A percentile compares a stretch with the other conserved stretches of the same genome.
Conservation (phyloP, 2,888 invertebrate species). For the Agonopterix heracliana region DNA sequence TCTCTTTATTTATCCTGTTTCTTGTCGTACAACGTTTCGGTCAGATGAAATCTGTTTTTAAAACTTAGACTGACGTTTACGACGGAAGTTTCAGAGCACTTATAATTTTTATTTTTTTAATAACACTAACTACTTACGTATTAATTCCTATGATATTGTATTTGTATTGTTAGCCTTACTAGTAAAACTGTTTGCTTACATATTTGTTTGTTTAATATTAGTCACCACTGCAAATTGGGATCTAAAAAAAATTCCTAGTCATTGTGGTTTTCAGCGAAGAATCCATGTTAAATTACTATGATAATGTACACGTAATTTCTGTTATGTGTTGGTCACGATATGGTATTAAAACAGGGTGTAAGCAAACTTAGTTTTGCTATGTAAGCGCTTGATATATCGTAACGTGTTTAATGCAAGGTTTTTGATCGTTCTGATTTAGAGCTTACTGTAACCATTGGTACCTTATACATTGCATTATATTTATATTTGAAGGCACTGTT, state of each 20-base stretch:
- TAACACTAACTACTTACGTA: background rate
- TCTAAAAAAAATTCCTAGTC: too few species aligned
- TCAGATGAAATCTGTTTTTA: slow-evolving; percentile 67
- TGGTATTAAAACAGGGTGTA: too few species aligned
- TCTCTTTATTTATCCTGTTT: slow-evolving; percentile 29
- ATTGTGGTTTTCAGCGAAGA: too few species aligned
- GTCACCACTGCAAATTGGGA: too few species aligned
- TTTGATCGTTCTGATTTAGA: slow-evolving; percentile 49
- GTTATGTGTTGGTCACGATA: too few species aligned
- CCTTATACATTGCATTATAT: slow-evolving; percentile 62
- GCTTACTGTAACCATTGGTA: slow-evolving; percentile 64
- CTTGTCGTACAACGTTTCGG: slow-evolving; percentile 24
- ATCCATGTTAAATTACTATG: too few species aligned
- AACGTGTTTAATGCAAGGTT: slow-evolving; percentile 27
- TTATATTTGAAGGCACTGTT: slow-evolving; percentile 71
- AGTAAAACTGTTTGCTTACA: too few species aligned
- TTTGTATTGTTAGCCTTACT: background rate
- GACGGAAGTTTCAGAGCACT: slow-evolving; percentile 15
- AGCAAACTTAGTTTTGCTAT: slow-evolving; percentile 6
- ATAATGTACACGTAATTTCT: too few species aligned
- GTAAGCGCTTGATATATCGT: slow-evolving; percentile 4
- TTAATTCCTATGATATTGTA: slow-evolving; percentile 1
- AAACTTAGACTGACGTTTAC: slow-evolving; percentile 43
- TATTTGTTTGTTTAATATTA: too few species aligned
- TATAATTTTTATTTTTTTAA: slow-evolving; percentile 8